A percentile compares a stretch with the other conserved stretches of the same genome.
phyloP scores from a whole-genome alignment of 2,888 invertebrate genomes.

The Adelognathus sp. region DNA sequence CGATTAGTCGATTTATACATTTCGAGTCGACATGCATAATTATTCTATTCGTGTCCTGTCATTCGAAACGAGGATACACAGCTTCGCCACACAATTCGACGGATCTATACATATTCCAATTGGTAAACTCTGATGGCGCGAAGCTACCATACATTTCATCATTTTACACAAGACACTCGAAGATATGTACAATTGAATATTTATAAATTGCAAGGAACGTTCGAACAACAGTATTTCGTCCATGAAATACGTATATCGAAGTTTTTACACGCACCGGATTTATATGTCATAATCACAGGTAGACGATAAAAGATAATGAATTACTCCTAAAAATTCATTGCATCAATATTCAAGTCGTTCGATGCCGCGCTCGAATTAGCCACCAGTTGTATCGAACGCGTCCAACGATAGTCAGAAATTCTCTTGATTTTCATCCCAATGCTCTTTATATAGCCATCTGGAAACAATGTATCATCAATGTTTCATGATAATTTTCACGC shows the following conservation, averaged over 20 bases:
- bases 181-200: slow-evolving; percentile 9
- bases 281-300: neutral
- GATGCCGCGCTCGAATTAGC: neutral
- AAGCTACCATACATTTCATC: neutral
- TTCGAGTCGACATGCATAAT: neutral
- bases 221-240: neutral
- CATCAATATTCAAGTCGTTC: neutral
- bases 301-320: neutral
- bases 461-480: slow-evolving; percentile 14
- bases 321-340: neutral
- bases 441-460: slow-evolving; percentile 44
- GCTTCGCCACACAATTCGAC: neutral
- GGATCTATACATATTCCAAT: neutral
- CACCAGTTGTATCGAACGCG: neutral
- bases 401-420: slow-evolving; percentile 5
- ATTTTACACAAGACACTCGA: neutral
- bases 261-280: neutral
- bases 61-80: neutral
- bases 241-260: neutral
- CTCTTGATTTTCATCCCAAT: slow-evolving; percentile 54
- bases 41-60: neutral
- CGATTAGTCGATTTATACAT: too few relatives aligned
- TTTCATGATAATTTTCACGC: neutral
- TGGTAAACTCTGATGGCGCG: neutral
- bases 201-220: neutral